Evolutionary conservation across 2,888 invertebrate species (phyloP), one percentile per base, ranked within the genome.

Genomic region (Heliconius erato): DNA sequence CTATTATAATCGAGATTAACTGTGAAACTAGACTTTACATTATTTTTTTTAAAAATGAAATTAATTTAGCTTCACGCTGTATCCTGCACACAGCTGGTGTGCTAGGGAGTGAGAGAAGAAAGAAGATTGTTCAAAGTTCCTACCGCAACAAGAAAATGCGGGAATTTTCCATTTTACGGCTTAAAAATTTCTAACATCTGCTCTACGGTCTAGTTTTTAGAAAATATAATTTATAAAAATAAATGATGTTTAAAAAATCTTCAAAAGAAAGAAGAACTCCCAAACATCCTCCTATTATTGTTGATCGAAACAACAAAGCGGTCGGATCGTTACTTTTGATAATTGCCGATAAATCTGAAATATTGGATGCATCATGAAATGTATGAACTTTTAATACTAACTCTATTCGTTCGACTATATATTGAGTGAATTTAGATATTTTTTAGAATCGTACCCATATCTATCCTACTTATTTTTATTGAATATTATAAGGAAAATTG

Each of bases 231-330:
- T 28, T 69, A 28, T 44, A 68, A 19, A 26, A 35, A 71, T 65
- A 54, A 71, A 71, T 71, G 7, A 40, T 65, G 23, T 35, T 49
- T 59, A 54, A 83, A 79, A 80, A 78, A 80, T 71, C 74, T 78
- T 83, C 78, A 80, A 80, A 83, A 44, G 54, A 80, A 69, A 67
- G 49, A 59, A 40, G 32, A 63, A 35, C 12, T 59, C 6, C 7
- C n/a, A 74, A 74, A 35, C 54, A 59, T 26, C 35, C 63, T 26
- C 19, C 23, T 44, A 71, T 79, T 72, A 74, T 82, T 79, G 74
- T 78, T 72, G 63, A 77, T n/a, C 26, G 71, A 40, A 72, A 80
- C 77, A 69, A 79, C 79, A 79, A 79, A 79, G 65, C 59, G 28
- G 23, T 67, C 32, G 63, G 74, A 44, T 74, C 72, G 44, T 79